phyloP scores from a whole-genome alignment of 2,888 invertebrate genomes.

The Eristalis arbustorum region DNA sequence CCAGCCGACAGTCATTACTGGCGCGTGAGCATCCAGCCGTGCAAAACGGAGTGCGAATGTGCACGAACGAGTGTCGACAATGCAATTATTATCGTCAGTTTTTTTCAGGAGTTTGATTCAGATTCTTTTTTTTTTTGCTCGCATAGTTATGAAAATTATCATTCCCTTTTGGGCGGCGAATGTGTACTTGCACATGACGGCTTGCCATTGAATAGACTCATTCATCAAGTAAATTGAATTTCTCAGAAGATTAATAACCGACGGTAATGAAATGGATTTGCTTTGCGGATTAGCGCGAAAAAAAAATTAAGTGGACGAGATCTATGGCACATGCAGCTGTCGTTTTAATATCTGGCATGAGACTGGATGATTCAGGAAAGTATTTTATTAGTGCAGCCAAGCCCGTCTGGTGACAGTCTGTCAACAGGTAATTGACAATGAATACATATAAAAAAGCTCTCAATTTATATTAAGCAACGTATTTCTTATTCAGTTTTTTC shows the following conservation, averaged over 20 bases:
- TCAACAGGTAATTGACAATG: too few species aligned
- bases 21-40: background rate
- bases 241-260: slow-evolving; percentile 24
- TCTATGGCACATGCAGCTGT: background rate
- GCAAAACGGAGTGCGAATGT: background rate
- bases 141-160: background rate
- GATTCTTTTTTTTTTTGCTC: background rate
- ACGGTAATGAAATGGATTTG: background rate
- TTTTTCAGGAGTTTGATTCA: background rate
- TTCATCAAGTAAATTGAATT: slow-evolving; percentile 60
- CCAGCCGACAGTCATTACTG: slow-evolving; percentile 47
- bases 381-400: too few species aligned
- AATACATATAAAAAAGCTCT: too few species aligned
- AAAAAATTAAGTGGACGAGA: background rate
- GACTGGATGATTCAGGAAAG: too few species aligned
- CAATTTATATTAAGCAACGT: background rate
- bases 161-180: background rate
- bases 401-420: too few species aligned
- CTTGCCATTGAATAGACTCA: slow-evolving; percentile 29
- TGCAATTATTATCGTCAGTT: background rate
- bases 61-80: slow-evolving; percentile 3
- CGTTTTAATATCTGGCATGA: too few species aligned
- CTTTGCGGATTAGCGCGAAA: background rate
- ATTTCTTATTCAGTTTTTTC: background rate
- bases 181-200: background rate